Evolutionary conservation across 2,113 vertebrate genomes (phyloP).

Genomic region (Mormyrus lacerda): DNA sequence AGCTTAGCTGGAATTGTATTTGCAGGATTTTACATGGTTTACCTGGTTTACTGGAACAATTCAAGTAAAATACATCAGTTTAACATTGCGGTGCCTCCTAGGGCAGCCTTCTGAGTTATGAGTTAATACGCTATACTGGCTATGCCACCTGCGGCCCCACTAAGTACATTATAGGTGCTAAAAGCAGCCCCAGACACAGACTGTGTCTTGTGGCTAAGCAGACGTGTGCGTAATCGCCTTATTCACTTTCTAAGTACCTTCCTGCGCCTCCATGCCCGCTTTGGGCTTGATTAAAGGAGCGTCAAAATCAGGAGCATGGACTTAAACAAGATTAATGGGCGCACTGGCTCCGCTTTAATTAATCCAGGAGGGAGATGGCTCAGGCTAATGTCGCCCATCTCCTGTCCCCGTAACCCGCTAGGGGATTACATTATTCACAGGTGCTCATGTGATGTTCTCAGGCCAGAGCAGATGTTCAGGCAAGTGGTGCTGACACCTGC

Average conservation of each 20-base stretch:
- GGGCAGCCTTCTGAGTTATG: background rate
- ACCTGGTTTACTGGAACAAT: background rate
- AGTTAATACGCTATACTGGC: background rate
- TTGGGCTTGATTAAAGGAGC: background rate
- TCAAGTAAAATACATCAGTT: background rate
- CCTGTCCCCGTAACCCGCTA: background rate
- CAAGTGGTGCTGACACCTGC: background rate
- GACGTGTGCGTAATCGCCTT: background rate
- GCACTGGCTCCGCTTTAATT: background rate
- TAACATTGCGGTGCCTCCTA: background rate
- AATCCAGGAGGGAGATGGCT: background rate
- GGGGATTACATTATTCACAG: background rate
- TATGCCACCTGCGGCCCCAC: background rate
- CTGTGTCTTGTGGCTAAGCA: background rate
- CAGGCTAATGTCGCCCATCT: background rate
- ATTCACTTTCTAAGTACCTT: background rate
- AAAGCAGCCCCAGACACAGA: background rate
- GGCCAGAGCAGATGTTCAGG: background rate
- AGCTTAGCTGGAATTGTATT: background rate
- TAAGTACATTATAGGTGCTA: background rate
- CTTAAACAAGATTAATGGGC: constrained; percentile 5
- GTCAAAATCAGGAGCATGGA: background rate
- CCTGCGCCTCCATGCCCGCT: background rate
- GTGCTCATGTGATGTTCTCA: background rate
- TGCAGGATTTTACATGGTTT: background rate